phyloP scores from a whole-genome alignment of 2,113 vertebrate genomes.

The Ciconia maguari region DNA sequence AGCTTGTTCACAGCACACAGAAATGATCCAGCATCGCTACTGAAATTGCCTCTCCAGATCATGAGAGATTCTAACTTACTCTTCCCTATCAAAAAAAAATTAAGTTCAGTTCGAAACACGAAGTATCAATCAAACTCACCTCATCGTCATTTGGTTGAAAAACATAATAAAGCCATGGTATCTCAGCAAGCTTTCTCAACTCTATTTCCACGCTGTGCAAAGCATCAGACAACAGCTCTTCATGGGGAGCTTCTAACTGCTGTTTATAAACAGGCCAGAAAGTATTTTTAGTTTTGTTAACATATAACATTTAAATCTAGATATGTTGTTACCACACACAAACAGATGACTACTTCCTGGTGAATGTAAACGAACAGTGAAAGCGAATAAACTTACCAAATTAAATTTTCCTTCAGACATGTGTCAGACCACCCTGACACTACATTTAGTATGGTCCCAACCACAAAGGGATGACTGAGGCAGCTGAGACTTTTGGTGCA shows the following conservation, averaged over 20 bases:
- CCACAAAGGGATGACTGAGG: not conserved
- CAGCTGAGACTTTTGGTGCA: not conserved
- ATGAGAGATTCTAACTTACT: not conserved
- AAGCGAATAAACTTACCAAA: not conserved
- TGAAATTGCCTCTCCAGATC: not conserved
- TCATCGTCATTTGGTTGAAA: slow-evolving; percentile 93
- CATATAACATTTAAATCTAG: not conserved
- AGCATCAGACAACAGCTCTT: slow-evolving; percentile 87
- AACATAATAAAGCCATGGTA: slow-evolving; percentile 93
- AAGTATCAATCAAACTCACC: slow-evolving; percentile 70
- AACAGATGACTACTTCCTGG: not conserved
- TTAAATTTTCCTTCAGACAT: not conserved
- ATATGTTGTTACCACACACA: not conserved
- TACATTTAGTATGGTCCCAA: not conserved
- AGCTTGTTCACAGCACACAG: not conserved
- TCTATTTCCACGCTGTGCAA: slow-evolving; percentile 89
- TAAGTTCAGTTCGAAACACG: not conserved
- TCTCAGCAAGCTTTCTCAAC: slow-evolving; percentile 88
- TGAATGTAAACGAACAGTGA: not conserved
- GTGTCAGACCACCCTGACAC: not conserved
- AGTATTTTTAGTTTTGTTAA: not conserved
- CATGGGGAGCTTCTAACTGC: slow-evolving; percentile 93
- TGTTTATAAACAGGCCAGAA: slow-evolving; percentile 56
- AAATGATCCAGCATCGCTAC: not conserved
- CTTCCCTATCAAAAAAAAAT: not conserved